Percentiles rank a stretch among this genome's conserved stretches.
These are phyloP conservation scores for Caenorhabditis parvicauda DNA, from an alignment of 2,888 invertebrate genomes.

Conservation along the genomic window DNA sequence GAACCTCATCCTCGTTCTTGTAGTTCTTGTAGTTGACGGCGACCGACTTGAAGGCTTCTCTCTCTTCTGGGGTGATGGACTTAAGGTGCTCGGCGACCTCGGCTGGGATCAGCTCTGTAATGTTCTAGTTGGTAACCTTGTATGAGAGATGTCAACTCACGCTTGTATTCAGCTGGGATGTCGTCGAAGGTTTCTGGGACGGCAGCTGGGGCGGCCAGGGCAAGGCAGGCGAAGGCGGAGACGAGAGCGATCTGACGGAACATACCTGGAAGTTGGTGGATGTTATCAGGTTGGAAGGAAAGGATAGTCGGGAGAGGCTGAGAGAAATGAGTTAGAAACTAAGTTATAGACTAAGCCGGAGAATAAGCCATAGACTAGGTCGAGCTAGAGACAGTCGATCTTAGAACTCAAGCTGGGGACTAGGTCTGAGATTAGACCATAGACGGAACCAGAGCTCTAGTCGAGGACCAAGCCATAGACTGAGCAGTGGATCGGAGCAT, in stretches of 20 bases:
- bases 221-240: constrained; percentile 33
- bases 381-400: too few relatives aligned
- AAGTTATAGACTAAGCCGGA: too few relatives aligned
- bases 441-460: too few relatives aligned
- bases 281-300: background rate
- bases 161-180: constrained; percentile 55
- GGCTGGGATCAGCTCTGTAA: constrained; percentile 53
- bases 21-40: constrained; percentile 43
- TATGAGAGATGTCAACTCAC: too few relatives aligned
- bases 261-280: constrained; percentile 21
- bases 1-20: constrained; percentile 40
- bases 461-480: too few relatives aligned
- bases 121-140: too few relatives aligned
- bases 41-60: constrained; percentile 53
- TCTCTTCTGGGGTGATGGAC: constrained; percentile 55
- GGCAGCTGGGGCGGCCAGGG: constrained; percentile 41
- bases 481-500: too few relatives aligned
- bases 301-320: too few relatives aligned
- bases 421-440: too few relatives aligned
- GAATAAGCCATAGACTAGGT: too few relatives aligned
- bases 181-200: constrained; percentile 43
- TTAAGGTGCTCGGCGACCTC: constrained; percentile 58
- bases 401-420: too few relatives aligned
- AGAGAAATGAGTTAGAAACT: too few relatives aligned
- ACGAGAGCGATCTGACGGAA: constrained; percentile 29